Evolutionary conservation across 1,140 invertebrate genomes (phyloP).

Genomic region (Ceratitis capitata): DNA sequence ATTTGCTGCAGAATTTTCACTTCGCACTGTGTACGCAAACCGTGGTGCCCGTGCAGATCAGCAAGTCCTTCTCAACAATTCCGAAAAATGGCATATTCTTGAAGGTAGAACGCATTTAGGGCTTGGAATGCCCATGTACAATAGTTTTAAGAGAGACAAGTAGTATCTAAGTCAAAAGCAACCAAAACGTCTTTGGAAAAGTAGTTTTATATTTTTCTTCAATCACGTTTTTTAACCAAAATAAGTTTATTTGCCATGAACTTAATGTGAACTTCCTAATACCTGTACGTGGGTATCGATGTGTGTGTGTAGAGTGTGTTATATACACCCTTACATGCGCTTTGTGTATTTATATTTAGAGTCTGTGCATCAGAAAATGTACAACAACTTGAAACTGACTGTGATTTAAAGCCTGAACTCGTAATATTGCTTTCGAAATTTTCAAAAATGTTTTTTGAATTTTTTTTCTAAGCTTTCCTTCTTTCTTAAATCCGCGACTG

Average conservation of each 20-base stretch:
- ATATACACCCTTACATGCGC: neutral
- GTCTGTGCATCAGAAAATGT: neutral
- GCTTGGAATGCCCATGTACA: neutral
- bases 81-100: conserved; percentile 50
- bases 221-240: conserved; percentile 11
- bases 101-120: neutral
- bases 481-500: neutral
- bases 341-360: neutral
- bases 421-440: neutral
- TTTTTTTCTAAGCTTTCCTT: neutral
- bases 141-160: neutral
- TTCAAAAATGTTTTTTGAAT: neutral
- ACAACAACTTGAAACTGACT: neutral
- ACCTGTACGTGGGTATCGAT: neutral
- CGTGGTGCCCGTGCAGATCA: conserved; percentile 8
- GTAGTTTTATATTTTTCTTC: conserved; percentile 19
- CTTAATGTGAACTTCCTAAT: neutral
- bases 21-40: conserved; percentile 48
- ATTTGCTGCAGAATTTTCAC: conserved; percentile 54
- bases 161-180: neutral
- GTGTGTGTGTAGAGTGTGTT: neutral
- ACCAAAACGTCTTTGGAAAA: conserved; percentile 8
- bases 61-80: conserved; percentile 48
- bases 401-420: neutral
- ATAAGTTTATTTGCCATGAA: neutral